Evolutionary conservation across 2,113 vertebrate species (phyloP).

Genomic region (Pachycephala philippinensis): DNA sequence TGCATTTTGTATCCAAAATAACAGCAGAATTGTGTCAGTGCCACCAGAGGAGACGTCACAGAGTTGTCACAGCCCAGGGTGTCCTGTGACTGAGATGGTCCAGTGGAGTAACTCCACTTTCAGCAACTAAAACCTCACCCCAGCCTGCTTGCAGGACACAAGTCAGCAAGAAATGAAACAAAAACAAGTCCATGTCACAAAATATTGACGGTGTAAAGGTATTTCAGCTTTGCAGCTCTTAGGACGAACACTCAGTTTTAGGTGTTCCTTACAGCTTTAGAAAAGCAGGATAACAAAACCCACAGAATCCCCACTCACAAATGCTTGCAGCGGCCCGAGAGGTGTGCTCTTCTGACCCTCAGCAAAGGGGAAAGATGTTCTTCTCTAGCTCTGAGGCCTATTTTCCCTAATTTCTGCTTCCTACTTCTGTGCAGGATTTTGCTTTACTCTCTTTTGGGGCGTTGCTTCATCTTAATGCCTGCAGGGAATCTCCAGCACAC

Average conservation of each 20-base stretch:
- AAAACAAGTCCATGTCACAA: not conserved
- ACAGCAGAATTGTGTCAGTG: not conserved
- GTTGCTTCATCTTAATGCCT: not conserved
- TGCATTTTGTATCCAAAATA: not conserved
- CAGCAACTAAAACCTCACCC: not conserved
- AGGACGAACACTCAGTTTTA: not conserved
- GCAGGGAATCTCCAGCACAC: not conserved
- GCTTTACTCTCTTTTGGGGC: not conserved
- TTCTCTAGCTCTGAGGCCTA: not conserved
- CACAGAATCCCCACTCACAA: not conserved
- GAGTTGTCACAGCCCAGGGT: accelerated
- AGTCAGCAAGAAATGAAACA: not conserved
- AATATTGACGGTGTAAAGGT: accelerated
- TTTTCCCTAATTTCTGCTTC: not conserved
- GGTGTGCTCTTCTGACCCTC: not conserved
- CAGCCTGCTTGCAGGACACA: not conserved
- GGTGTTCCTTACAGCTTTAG: not conserved
- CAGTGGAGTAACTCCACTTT: not conserved
- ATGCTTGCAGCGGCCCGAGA: not conserved
- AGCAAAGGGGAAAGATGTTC: not conserved
- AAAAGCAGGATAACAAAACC: not conserved
- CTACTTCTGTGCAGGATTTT: not conserved
- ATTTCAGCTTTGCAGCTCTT: not conserved
- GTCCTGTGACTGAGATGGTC: not conserved
- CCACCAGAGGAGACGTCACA: not conserved